Base-by-base conservation (phyloP, 2,797 vertebrate species). In the Gymnothorax reevesii region DNA sequence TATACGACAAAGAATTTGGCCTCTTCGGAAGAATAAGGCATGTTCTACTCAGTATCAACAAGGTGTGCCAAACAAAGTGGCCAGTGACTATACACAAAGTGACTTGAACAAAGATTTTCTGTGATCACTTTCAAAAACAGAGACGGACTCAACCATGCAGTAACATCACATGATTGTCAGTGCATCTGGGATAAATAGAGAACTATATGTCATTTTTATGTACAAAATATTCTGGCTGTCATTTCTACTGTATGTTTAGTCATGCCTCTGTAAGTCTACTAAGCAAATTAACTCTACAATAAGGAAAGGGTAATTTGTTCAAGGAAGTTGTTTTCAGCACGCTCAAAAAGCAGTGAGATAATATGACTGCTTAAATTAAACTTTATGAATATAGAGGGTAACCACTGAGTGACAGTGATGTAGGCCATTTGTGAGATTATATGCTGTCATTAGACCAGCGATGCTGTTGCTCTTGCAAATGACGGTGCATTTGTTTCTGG, bases 151-250 rank as follows among this genome's bases (percentile, higher is more conserved):
- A 83, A 25, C 90, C 15, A 88, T 91, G 92, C 91, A 89, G 91
- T 84, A 90, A 83, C 66, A 88, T 88, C 87, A 84, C 79, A 71
- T 86, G 89, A 86, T 92, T 88, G 25, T 42, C 71, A 75, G 90
- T 91, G 91, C 88, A 88, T 91, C 92, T 92, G 80, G 86, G 89
- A 92, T 80, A 75, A 87, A 94, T 92, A 91, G 91, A 91, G 91
- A 87, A 88, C 87, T 88, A 88, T 89, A 49, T 90, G 87, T 90
- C 92, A 89, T 91, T 92, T 86, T 83, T 83, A 89, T 87, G 90
- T 85, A 91, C 90, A 12, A 66, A 84, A 20, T 49, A 52, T n/a
- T 60, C 89, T 91, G 89, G 90, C 85, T 87, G 88, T 89, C 84
- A 90, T 90, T 88, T 92, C 84, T 87, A 88, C 89, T 90, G 86